These are phyloP conservation scores for Protomyctophum bolini DNA, from an alignment of 2,113 vertebrate species.

Conservation along the genomic window DNA sequence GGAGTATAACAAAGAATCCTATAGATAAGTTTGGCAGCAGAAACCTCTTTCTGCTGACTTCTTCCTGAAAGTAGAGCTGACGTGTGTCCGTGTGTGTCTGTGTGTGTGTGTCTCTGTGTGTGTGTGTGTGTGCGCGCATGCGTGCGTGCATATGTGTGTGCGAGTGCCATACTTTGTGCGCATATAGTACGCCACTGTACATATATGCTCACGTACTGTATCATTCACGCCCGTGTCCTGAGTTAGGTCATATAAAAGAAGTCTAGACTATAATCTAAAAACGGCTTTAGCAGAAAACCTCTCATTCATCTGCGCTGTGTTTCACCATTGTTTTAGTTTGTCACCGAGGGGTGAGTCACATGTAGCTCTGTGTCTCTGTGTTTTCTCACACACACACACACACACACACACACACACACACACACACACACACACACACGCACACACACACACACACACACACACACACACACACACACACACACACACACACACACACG, in stretches of 20 bases:
- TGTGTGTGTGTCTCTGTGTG: slow-evolving; percentile 11
- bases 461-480: no score
- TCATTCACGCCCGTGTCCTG: neutral
- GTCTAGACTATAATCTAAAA: neutral
- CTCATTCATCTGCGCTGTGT: slow-evolving; percentile 8
- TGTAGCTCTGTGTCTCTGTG: neutral
- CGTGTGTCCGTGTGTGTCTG: neutral
- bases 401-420: no score
- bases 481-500: no score
- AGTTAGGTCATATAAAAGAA: no score
- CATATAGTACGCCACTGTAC: neutral
- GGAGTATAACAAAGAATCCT: slow-evolving; percentile 73
- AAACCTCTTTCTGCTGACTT: slow-evolving; percentile 31
- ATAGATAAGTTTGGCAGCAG: slow-evolving; percentile 64
- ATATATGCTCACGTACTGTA: neutral
- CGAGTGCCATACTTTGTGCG: neutral
- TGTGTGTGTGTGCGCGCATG: slow-evolving; percentile 1
- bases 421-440: no score
- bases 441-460: no score
- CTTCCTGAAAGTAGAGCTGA: slow-evolving; percentile 42
- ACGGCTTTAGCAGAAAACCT: slow-evolving; percentile 13
- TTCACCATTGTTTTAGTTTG: slow-evolving; percentile 33
- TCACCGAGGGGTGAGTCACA: slow-evolving; percentile 26
- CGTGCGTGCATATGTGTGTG: slow-evolving; percentile 4
- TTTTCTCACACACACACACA: slow-evolving; percentile 42